Conservation (phyloP, 2,888 invertebrate species). For the Caenorhabditis wallacei region DNA sequence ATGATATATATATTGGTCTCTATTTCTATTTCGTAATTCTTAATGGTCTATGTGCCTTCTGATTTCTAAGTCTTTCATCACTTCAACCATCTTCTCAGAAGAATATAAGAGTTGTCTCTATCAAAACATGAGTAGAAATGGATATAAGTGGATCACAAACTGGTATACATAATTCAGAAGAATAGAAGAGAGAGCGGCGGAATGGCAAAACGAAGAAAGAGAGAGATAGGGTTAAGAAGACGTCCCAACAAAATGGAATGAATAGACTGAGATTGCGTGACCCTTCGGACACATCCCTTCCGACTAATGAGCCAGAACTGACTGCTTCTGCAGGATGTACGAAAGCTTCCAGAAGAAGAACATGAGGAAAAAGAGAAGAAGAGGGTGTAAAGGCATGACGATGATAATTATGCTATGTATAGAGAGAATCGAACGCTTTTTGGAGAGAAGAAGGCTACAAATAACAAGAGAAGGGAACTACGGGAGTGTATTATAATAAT, state of each 20-base stretch:
- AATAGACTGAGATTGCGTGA: slow-evolving; percentile 66
- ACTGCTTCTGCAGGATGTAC: slow-evolving; percentile 49
- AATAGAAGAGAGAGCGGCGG: slow-evolving; percentile 57
- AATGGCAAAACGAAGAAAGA: slow-evolving; percentile 38
- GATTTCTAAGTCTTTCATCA: no score
- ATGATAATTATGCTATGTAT: slow-evolving; percentile 49
- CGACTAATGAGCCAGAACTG: slow-evolving; percentile 65
- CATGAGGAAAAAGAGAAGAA: neutral
- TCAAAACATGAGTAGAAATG: neutral
- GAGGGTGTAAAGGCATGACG: slow-evolving; percentile 28
- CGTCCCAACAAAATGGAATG: slow-evolving; percentile 21
- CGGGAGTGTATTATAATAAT: slow-evolving; percentile 56
- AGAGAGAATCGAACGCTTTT: slow-evolving; percentile 19
- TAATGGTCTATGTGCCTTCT: no score
- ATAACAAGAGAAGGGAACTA: slow-evolving; percentile 35
- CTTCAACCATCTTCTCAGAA: no score
- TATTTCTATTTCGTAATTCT: no score
- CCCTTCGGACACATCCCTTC: slow-evolving; percentile 56
- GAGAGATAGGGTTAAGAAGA: no score
- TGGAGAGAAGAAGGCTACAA: neutral
- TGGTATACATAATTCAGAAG: slow-evolving; percentile 60
- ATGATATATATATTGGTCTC: no score
- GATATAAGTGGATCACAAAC: slow-evolving; percentile 58
- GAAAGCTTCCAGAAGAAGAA: slow-evolving; percentile 48
- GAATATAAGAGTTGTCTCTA: no score